Base-by-base conservation (phyloP, 2,888 invertebrate species). In the Caenorhabditis sinica region DNA sequence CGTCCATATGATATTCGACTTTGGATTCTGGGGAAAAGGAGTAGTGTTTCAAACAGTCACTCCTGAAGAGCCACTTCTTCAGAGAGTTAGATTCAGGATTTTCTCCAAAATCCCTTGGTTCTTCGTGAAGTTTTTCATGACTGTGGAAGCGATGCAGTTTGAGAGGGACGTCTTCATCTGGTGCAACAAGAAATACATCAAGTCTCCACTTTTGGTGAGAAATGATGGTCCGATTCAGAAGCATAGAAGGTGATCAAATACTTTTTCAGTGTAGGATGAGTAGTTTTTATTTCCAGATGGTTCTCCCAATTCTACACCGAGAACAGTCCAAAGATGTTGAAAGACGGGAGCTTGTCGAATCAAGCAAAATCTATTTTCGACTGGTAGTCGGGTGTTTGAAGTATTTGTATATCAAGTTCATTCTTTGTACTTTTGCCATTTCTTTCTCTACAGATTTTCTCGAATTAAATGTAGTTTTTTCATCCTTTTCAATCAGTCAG, bases 161-260 rank as follows among this genome's bases (percentile, higher is more conserved):
- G 95, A 96, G 93, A 94, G 97, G 0, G 97, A 97, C 93, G 95
- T 97, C 0, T 94, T 94, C 85, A 95, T 97, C 5, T 97, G 97
- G 97, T 96, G 96, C 93, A 95, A 95, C 93, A 97, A 97, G 92
- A 94, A 94, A 13, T 97, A 95, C 93, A 94, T 95, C 0, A 94
- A 94, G 45, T 95, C 95, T 0, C 96, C 97, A 0, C 91, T 95
- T 0, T 94, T 96, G 82, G 95, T 96, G 0, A 95, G 95, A 85
- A 95, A 96, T 75, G 97, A 97, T 93, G 94, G 94, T 8, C 94
- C 95, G 0, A 95, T 97, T 1, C 94, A 95, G n/a, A 94, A 94
- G 72, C 89, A 86, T 71, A 28, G 89, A 53, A 76, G 87, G 87
- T 86, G 45, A 45, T 15, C 17, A 17, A 2, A 45, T 45, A 20